Evolutionary conservation across 2,113 vertebrate species (phyloP).

Genomic region (Azemiops feae): DNA sequence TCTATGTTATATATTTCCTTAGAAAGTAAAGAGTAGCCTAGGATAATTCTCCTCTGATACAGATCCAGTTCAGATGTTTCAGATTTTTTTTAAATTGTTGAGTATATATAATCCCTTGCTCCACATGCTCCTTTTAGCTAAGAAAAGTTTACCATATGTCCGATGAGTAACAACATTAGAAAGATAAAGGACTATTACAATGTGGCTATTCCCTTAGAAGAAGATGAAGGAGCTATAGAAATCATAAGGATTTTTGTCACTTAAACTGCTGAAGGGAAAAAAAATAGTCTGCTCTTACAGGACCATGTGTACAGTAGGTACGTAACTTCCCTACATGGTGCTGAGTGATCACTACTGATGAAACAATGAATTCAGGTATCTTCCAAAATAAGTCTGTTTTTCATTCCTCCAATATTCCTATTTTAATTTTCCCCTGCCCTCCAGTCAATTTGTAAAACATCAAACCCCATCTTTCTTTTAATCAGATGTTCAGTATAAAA

Average conservation of each 20-base stretch:
- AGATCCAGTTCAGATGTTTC: background rate
- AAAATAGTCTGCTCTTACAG: background rate
- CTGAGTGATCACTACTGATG: constrained; percentile 15
- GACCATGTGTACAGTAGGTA: background rate
- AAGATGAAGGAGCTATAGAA: rapidly evolving
- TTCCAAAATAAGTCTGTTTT: constrained; percentile 30
- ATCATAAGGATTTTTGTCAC: constrained; percentile 30
- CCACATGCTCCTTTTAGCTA: background rate
- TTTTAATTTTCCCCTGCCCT: constrained; percentile 4
- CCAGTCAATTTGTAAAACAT: constrained; percentile 41
- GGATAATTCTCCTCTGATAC: background rate
- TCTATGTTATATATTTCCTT: background rate
- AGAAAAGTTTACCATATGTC: background rate
- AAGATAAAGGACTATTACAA: constrained; percentile 1
- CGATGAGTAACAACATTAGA: background rate
- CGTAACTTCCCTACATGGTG: constrained; percentile 6
- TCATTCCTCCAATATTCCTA: constrained; percentile 37
- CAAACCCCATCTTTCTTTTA: constrained; percentile 52
- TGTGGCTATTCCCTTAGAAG: constrained; percentile 11
- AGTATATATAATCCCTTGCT: background rate
- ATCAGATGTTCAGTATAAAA: constrained; percentile 52
- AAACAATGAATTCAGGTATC: constrained; percentile 15
- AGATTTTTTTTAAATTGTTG: background rate
- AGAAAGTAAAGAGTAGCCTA: background rate
- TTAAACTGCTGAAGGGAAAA: background rate